Evolutionary conservation across 2,113 vertebrate genomes (phyloP).

Genomic region (Caloenas nicobarica): DNA sequence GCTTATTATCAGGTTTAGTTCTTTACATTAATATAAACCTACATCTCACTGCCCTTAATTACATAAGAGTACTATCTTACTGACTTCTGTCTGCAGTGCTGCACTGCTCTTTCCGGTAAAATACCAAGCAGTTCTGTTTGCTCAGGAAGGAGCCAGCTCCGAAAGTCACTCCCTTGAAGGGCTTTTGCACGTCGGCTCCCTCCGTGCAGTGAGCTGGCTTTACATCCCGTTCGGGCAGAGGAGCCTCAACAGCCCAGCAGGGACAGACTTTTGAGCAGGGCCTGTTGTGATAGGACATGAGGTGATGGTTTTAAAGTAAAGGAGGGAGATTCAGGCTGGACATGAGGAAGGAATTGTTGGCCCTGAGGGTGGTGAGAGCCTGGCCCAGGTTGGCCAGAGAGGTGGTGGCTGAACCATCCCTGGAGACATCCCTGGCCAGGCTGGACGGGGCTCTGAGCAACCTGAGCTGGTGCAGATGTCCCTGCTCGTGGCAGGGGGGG

Average conservation of each 20-base stretch:
- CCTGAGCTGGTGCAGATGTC: too few species aligned
- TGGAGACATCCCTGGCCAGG: too few species aligned
- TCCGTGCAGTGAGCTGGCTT: not conserved
- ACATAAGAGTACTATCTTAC: not conserved
- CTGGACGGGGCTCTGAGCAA: too few species aligned
- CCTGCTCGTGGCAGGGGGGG: too few species aligned
- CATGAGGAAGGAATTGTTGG: too few species aligned
- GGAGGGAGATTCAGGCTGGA: too few species aligned
- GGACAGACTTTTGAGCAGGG: too few species aligned
- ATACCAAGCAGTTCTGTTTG: not conserved
- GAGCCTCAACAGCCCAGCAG: not conserved
- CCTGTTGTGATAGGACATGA: too few species aligned
- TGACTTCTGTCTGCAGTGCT: rapidly evolving
- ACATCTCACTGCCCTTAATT: not conserved
- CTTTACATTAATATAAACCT: not conserved
- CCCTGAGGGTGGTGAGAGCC: too few species aligned
- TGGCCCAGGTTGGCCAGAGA: too few species aligned
- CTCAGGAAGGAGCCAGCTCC: not conserved
- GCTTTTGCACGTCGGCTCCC: not conserved
- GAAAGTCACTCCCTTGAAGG: not conserved
- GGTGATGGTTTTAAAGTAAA: too few species aligned
- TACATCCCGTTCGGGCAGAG: not conserved
- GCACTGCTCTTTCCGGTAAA: not conserved
- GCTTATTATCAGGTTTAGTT: constrained; percentile 1
- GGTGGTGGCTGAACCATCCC: too few species aligned